Evolutionary conservation across 2,888 invertebrate species (phyloP), one percentile per base, ranked within the genome.

Genomic region (Scaeva pyrastri): DNA sequence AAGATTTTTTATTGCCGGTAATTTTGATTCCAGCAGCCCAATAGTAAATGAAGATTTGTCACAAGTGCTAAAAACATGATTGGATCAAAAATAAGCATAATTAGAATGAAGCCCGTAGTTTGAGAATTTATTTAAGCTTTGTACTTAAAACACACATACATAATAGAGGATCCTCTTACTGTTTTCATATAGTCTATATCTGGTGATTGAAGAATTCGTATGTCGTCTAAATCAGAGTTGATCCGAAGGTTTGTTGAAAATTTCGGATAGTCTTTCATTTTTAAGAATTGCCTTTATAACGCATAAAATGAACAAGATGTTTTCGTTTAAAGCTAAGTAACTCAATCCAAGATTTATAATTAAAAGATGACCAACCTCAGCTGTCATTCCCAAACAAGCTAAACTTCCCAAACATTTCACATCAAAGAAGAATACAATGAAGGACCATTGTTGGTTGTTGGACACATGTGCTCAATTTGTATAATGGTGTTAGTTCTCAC

Each of bases 1-100:
- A 23, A 90, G 88, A 1, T 88, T 74, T 19, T 91, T 91, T 2
- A 88, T 88, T n/a, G 88, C 84, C 10, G 89, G 88, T 55, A 89
- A 89, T 41, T 89, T 90, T 0, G 52, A 75, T 0, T 64, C 4
- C 19, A 91, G 21, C 2, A 3, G n/a, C 1, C 26, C 52, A n/a
- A 23, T 14, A 23, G 26, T n/a, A 1, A 3, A 52, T n/a, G 90
- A 90, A 0, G 89, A 87, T 10, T 90, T 77, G 26, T 89, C 39
- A 14, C 11, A 6, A n/a, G 10, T 52, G 21, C 68, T 68, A 52
- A 4, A 68, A 68, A 52, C 7, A 41, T 12, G 41, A 7, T 21
- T 14, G n/a, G 4, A 50, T 7, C 21, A 23, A 50, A 21, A 21
- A 23, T 23, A 23, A 11, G 19, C 19, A 16, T 45, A 64, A 26